Evolutionary conservation across 1,140 invertebrate genomes (phyloP).

Genomic region (Chlorops oryzae): DNA sequence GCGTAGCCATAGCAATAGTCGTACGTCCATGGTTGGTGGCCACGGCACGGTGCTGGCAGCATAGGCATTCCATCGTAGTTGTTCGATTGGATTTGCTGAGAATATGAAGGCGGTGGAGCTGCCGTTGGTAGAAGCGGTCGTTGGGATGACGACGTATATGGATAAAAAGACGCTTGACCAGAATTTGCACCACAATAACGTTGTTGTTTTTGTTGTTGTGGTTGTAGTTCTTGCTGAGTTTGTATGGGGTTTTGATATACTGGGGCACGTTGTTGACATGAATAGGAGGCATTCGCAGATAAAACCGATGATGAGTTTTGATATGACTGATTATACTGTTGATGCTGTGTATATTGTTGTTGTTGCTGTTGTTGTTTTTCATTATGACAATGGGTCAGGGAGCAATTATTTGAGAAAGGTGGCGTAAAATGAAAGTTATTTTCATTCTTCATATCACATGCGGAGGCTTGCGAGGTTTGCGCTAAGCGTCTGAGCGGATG

Average conservation of each 20-base stretch:
- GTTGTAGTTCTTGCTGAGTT: conserved; percentile 5
- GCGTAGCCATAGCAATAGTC: conserved; percentile 55
- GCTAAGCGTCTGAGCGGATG: too few species aligned
- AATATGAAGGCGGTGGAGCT: not conserved
- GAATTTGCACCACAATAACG: too few species aligned
- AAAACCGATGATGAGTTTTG: too few species aligned
- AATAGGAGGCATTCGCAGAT: too few species aligned
- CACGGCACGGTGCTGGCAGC: conserved; percentile 51
- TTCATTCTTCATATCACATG: too few species aligned
- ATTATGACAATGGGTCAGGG: too few species aligned
- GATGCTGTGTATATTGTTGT: conserved; percentile 11
- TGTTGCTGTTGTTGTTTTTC: conserved; percentile 6
- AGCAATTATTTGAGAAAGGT: too few species aligned
- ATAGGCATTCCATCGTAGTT: not conserved
- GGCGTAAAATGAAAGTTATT: too few species aligned
- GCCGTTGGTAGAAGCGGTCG: not conserved
- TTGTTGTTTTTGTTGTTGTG: conserved; percentile 6
- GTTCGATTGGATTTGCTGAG: conserved; percentile 12
- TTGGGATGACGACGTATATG: not conserved
- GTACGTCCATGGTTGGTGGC: conserved; percentile 55
- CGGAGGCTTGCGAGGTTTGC: too few species aligned
- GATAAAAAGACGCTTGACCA: too few species aligned
- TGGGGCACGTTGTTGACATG: too few species aligned
- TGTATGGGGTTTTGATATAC: too few species aligned
- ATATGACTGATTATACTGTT: conserved; percentile 12